Evolutionary conservation across 2,888 invertebrate species (phyloP).

Genomic region (Autographa pulchrina): DNA sequence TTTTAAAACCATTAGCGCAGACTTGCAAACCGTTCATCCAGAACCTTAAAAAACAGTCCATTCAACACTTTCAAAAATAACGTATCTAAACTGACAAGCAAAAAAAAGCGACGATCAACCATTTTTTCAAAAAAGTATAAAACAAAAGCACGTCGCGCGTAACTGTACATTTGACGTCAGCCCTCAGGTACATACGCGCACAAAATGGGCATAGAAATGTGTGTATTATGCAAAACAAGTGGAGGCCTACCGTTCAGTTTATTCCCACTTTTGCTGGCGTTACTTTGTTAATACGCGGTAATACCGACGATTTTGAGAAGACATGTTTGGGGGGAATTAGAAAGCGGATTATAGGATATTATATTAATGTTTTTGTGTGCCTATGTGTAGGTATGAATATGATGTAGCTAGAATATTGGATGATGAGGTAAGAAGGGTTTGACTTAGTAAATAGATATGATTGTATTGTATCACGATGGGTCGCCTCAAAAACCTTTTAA

Average conservation of each 20-base stretch:
- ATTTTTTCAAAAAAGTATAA: not conserved
- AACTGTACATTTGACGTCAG: constrained; percentile 50
- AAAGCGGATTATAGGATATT: not conserved
- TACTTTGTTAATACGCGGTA: constrained; percentile 56
- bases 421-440: not conserved
- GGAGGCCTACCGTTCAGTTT: constrained; percentile 67
- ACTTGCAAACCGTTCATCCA: not conserved
- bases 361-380: not conserved
- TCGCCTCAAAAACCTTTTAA: too few relatives aligned
- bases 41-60: not conserved
- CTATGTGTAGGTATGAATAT: not conserved
- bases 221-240: constrained; percentile 77
- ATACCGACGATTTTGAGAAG: constrained; percentile 38
- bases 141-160: constrained; percentile 20
- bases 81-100: not conserved
- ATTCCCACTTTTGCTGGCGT: constrained; percentile 49
- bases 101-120: not conserved
- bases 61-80: not conserved
- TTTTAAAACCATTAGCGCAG: not conserved
- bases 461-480: too few relatives aligned
- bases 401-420: not conserved
- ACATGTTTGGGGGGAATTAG: constrained; percentile 29
- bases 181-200: constrained; percentile 35
- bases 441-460: too few relatives aligned
- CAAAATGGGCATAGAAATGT: constrained; percentile 73